Base-by-base conservation (phyloP, 2,797 vertebrate species). In the Parambassis ranga region DNA sequence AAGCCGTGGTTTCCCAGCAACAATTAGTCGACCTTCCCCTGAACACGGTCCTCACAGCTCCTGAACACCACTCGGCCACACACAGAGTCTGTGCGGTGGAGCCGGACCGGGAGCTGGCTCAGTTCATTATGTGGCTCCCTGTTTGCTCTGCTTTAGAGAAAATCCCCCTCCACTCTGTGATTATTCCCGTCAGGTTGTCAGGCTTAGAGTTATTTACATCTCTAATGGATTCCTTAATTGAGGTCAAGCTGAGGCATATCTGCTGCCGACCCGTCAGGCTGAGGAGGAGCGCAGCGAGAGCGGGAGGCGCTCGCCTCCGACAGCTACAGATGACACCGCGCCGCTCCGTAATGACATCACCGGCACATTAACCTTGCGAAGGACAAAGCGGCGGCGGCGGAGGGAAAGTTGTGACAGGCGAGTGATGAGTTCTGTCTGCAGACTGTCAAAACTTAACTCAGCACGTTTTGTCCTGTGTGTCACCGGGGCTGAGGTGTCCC, bases 141-240 rank as follows among this genome's bases (percentile, higher is more conserved):
- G 71, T 89, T 86, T 82, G 73, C 82, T 65, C 53, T 62, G 76
- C 75, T 51, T 71, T 19, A 48, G 63, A 89, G 82, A 78, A 88
- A 89, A 87, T 77, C 82, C 78, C 66, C 24, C 60, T 68, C 66
- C 52, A 57, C 68, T 64, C 64, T 57, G 65, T 47, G 77, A 85
- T 87, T 82, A 84, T 86, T 82, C 71, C 79, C 81, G 70, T 77
- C 72, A 85, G 85, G 86, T 80, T 86, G 87, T 72, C 41, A 52
- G 79, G 90, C 80, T 87, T 83, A 83, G 56, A 68, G 71, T 76
- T 91, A 90, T 91, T 91, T 89, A 87, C 83, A 85, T 89, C 68
- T 79, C 73, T 89, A 89, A 91, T 91, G 86, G 87, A 79, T 85
- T 84, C 73, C 60, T 77, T 92, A 92, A 92, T 91, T 91, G 88